Conservation (phyloP, 2,797 vertebrate species). For the Dendrocincla tyrannina region DNA sequence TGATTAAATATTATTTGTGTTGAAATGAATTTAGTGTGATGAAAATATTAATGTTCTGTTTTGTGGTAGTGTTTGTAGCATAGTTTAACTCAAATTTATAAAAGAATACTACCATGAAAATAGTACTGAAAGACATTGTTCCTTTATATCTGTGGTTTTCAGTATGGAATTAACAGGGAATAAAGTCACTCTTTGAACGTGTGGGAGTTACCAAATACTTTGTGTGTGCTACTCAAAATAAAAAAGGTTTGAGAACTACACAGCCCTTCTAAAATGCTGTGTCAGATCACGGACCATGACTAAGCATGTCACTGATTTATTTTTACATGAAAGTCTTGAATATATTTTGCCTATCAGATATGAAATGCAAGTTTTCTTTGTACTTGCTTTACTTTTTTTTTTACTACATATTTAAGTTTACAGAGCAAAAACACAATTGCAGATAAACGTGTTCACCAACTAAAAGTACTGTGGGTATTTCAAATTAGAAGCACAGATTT, state of each 20-base stretch:
- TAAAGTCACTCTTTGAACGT: not conserved
- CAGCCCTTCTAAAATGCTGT: not conserved
- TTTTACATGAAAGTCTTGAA: not conserved
- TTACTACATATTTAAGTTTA: not conserved
- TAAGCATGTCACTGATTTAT: not conserved
- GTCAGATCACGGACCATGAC: not conserved
- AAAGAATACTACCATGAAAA: not conserved
- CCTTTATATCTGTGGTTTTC: not conserved
- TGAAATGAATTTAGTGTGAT: not conserved
- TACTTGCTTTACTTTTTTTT: not conserved
- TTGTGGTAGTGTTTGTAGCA: not conserved
- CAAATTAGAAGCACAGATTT: not conserved
- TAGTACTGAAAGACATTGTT: not conserved
- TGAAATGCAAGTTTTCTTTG: not conserved
- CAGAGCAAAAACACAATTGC: not conserved
- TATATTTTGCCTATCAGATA: not conserved
- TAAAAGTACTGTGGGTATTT: not conserved
- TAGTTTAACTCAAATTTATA: not conserved
- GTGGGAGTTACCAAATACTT: not conserved
- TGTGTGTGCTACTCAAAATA: not conserved
- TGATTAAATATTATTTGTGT: not conserved
- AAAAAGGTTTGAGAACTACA: not conserved
- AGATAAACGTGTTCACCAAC: not conserved
- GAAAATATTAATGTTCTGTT: not conserved
- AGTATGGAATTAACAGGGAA: not conserved